A percentile compares a stretch with the other conserved stretches of the same genome.
Evolutionary conservation across 2,888 invertebrate genomes (phyloP).

Genomic region (Ochropacha duplaris): DNA sequence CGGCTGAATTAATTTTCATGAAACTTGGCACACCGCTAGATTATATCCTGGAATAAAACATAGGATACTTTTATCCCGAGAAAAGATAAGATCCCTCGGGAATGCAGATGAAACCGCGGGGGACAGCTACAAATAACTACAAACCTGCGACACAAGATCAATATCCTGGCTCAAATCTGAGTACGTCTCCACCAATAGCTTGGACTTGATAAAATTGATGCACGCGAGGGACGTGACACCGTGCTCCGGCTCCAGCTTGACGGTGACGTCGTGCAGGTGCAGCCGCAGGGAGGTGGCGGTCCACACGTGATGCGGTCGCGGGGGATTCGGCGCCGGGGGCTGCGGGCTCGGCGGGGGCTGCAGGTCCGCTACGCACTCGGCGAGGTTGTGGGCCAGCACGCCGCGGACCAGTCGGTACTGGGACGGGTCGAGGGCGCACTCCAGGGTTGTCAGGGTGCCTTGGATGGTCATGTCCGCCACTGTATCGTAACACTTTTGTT

Average conservation of each 20-base stretch:
- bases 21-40: too few species aligned
- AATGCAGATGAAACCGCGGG: too few species aligned
- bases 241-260: conserved; percentile 86
- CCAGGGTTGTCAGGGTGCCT: conserved; percentile 93
- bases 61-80: too few species aligned
- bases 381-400: conserved; percentile 94
- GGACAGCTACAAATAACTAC: too few species aligned
- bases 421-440: conserved; percentile 90
- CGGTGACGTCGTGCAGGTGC: conserved; percentile 93
- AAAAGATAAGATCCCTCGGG: too few species aligned
- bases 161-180: conserved; percentile 96
- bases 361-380: conserved; percentile 84
- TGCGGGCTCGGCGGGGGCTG: conserved; percentile 30
- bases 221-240: conserved; percentile 87
- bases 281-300: conserved; percentile 90
- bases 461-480: conserved; percentile 93
- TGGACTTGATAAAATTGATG: conserved; percentile 95
- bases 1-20: too few species aligned
- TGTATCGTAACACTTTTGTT: conserved; percentile 26
- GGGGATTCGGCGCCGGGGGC: conserved; percentile 13
- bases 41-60: too few species aligned
- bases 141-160: conserved; percentile 94
- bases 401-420: conserved; percentile 95
- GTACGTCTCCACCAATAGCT: conserved; percentile 91
- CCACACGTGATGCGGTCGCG: conserved; percentile 79